A percentile compares a stretch with the other conserved stretches of the same genome.
Conservation (phyloP, 2,113 vertebrate species). For the Semicossyphus pulcher region DNA sequence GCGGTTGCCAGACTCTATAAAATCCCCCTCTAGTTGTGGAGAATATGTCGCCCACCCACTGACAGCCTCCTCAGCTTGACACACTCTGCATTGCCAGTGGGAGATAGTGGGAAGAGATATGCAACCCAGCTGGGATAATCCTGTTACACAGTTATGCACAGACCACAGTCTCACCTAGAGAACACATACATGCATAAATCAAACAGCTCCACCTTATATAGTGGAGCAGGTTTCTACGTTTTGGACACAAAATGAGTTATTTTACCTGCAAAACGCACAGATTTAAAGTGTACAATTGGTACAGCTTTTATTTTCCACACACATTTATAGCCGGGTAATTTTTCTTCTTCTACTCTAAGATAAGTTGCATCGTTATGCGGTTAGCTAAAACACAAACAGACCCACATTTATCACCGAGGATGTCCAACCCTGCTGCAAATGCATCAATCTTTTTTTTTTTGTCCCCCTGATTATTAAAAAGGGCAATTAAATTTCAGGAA, state of each 20-base stretch:
- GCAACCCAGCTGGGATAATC: constrained; percentile 71
- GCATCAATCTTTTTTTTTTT: constrained; percentile 46
- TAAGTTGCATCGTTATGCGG: constrained; percentile 9
- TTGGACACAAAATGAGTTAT: not conserved
- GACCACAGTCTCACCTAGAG: constrained; percentile 61
- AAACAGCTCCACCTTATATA: constrained; percentile 41
- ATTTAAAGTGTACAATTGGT: not conserved
- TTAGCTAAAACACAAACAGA: constrained; percentile 23
- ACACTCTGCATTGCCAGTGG: constrained; percentile 70
- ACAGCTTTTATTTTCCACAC: not conserved
- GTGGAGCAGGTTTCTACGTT: not conserved
- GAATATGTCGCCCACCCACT: constrained; percentile 78
- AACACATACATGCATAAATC: constrained; percentile 56
- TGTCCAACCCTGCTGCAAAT: constrained; percentile 45
- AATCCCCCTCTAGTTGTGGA: constrained; percentile 74
- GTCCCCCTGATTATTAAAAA: constrained; percentile 60
- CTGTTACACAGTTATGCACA: constrained; percentile 70
- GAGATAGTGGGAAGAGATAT: constrained; percentile 73
- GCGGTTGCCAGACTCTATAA: constrained; percentile 78
- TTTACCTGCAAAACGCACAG: not conserved
- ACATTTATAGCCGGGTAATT: not conserved
- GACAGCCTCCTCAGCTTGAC: constrained; percentile 73
- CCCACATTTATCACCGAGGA: constrained; percentile 44
- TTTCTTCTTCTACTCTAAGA: not conserved
- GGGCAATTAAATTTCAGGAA: constrained; percentile 63